Evolutionary conservation across 1,140 invertebrate genomes (phyloP), one percentile per base, ranked within the genome.

Genomic region (Drosophila equinoxialis): DNA sequence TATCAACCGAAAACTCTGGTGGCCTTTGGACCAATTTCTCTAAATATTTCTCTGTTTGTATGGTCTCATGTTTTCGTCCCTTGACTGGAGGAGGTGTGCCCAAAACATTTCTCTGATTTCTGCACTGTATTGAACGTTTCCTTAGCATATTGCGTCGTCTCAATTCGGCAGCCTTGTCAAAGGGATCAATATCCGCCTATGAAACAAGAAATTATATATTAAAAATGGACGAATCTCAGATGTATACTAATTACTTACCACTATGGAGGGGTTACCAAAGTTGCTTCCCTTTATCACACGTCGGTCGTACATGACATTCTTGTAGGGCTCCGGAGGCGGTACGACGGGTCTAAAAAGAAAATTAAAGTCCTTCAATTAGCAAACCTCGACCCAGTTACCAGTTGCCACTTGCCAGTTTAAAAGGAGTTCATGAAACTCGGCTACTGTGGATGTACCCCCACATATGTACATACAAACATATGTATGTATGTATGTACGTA

Each of bases 41-140:
- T 23, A 98, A 94, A 91, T 96, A 98, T 67, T 94, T 92, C 66
- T 98, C 97, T 0, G 97, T 98, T 93, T 98, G 97, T 20, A 98
- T 94, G 58, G 95, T 95, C 77, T 96, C 96, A 92, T 98, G 96
- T 67, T 95, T 94, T 67, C 97, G 94, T 13, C 97, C 96, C 48
- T 95, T 93, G 10, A 97, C 95, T 6, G 95, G 94, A 6, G 95
- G 95, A 37, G 96, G 96, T 17, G 95, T 95, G 33, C 94, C 94
- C n/a, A 93, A 81, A 14, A 95, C 93, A 41, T 94, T 91, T 26
- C 93, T 79, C 57, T 93, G 85, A 66, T 93, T 92, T 65, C 92
- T 92, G 69, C 83, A 83, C 14, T 92, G 81, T 26, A 91, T 70
- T 61, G 94, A 92, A 61, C 92, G 92, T 78, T 93, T 94, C 65